Percentiles rank a stretch among this genome's conserved stretches.
These are phyloP conservation scores for Mycogona germanica DNA, from an alignment of 2,888 invertebrate species.

Conservation along the genomic window DNA sequence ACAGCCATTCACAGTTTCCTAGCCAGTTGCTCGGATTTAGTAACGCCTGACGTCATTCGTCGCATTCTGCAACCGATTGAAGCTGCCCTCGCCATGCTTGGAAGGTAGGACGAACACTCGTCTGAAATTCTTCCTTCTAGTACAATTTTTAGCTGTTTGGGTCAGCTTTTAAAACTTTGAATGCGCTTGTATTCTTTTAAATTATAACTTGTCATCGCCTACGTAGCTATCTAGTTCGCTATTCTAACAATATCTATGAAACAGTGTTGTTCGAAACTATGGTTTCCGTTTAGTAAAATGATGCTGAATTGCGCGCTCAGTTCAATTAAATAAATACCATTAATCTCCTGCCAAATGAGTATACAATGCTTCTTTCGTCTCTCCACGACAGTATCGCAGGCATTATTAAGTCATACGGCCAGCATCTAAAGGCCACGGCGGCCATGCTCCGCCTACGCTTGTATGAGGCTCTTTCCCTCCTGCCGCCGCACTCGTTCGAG, in stretches of 20 bases:
- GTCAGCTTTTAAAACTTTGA: no score
- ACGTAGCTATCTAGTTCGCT: not conserved
- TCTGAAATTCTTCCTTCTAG: no score
- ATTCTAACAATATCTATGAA: no score
- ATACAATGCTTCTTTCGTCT: no score
- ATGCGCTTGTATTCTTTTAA: no score
- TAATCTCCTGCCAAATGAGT: no score
- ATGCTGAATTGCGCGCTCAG: no score
- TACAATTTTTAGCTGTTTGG: no score
- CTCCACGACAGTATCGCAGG: constrained; percentile 71
- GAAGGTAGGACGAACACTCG: constrained; percentile 72
- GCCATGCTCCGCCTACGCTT: constrained; percentile 85
- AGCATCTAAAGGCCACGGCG: constrained; percentile 83
- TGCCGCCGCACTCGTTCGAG: constrained; percentile 70
- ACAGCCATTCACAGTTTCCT: constrained; percentile 83
- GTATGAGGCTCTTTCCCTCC: constrained; percentile 69
- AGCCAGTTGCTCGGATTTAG: constrained; percentile 75
- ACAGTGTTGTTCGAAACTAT: no score
- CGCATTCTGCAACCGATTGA: constrained; percentile 84
- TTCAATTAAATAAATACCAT: no score
- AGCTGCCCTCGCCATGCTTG: constrained; percentile 86
- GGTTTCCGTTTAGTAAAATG: no score
- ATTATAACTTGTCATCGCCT: not conserved
- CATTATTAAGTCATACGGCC: constrained; percentile 77
- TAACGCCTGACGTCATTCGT: constrained; percentile 70